Conservation (phyloP, 2,888 invertebrate species). For the Leptinotarsa peninsularis region DNA sequence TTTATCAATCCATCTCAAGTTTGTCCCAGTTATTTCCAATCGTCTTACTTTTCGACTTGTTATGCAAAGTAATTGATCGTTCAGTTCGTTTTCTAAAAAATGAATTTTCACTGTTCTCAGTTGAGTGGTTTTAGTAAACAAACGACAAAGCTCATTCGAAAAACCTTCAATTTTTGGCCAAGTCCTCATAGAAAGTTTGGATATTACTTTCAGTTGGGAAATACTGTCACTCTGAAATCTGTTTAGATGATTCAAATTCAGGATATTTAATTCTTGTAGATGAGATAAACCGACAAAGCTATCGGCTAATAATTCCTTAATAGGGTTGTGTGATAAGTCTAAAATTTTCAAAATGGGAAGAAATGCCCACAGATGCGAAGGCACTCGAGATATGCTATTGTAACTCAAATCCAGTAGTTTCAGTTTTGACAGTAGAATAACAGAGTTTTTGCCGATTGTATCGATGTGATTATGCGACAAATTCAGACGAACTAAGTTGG, state of each 20-base stretch:
- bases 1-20: slow-evolving; percentile 78
- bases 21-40: slow-evolving; percentile 82
- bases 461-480: slow-evolving; percentile 82
- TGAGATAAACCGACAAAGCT: slow-evolving; percentile 78
- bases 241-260: slow-evolving; percentile 78
- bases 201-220: slow-evolving; percentile 77
- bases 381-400: slow-evolving; percentile 75
- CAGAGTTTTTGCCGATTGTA: slow-evolving; percentile 76
- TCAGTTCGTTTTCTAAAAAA: slow-evolving; percentile 79
- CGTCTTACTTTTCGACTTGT: slow-evolving; percentile 84
- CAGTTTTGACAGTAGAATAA: slow-evolving; percentile 77
- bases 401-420: slow-evolving; percentile 81
- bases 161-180: slow-evolving; percentile 80
- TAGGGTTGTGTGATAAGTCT: slow-evolving; percentile 86
- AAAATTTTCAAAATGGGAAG: slow-evolving; percentile 79
- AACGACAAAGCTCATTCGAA: slow-evolving; percentile 73
- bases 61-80: slow-evolving; percentile 80
- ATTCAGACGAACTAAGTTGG: slow-evolving; percentile 83
- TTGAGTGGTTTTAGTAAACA: slow-evolving; percentile 79
- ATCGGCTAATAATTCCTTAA: slow-evolving; percentile 78
- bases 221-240: slow-evolving; percentile 82
- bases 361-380: slow-evolving; percentile 80
- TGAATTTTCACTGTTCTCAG: slow-evolving; percentile 81
- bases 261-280: slow-evolving; percentile 80
- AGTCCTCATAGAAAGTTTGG: slow-evolving; percentile 78